These are phyloP conservation scores for Rutpela maculata DNA, from an alignment of 2,888 invertebrate genomes.

Conservation along the genomic window DNA sequence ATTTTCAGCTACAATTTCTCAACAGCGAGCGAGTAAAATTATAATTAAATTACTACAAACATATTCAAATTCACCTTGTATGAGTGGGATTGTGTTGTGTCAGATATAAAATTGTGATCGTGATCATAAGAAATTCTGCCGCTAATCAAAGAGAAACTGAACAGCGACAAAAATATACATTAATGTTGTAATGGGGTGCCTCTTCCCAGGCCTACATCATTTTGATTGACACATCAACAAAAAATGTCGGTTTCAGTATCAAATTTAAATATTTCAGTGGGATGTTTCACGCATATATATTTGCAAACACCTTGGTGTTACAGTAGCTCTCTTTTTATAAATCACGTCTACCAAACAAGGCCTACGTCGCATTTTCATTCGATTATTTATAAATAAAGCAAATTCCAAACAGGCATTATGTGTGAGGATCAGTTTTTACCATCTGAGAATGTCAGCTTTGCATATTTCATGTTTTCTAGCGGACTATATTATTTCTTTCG, in stretches of 20 bases:
- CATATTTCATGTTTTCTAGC: too few species aligned
- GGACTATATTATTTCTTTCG: too few species aligned
- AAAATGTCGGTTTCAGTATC: not conserved
- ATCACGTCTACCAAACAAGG: not conserved
- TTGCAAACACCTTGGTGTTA: not conserved
- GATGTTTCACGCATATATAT: not conserved
- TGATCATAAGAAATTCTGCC: not conserved
- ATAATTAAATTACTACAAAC: not conserved
- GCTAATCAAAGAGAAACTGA: not conserved
- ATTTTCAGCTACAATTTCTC: too few species aligned
- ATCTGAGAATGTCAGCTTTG: too few species aligned
- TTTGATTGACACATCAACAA: not conserved
- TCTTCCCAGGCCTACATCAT: not conserved
- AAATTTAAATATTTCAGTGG: not conserved
- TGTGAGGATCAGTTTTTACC: not conserved
- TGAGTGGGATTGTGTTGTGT: not conserved
- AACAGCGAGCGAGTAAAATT: not conserved
- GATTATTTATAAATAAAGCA: not conserved
- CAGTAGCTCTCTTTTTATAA: not conserved
- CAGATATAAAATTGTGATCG: too few species aligned
- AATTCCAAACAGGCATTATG: not conserved
- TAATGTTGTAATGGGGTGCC: not conserved
- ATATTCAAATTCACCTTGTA: not conserved
- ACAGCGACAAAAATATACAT: not conserved
- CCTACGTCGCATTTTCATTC: not conserved